Evolutionary conservation across 2,797 vertebrate genomes (phyloP), one percentile per base, ranked within the genome.

Genomic region (Enteromius afrohamiltoni): DNA sequence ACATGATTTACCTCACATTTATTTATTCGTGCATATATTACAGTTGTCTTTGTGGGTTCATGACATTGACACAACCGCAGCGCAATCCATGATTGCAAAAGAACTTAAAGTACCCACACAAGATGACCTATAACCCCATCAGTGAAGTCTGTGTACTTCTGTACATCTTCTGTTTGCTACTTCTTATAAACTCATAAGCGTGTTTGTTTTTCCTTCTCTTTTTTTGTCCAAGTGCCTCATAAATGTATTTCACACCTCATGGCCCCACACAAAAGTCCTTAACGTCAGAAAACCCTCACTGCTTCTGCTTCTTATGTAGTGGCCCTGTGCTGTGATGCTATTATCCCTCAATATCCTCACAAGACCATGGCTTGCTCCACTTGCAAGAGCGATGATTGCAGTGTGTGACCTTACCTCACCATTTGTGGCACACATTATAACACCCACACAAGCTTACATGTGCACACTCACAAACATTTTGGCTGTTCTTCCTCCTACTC

Each of bases 361-460:
- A 71, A 55, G 65, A 69, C n/a, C 1, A 3, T 2, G 1, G 8
- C 40, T 47, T 47, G 40, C 58, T 64, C 16, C 3, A 2, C 29
- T 13, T 67, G 26, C 19, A 1, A 10, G 29, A 74, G 34, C n/a
- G 65, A 82, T 75, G 47, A 65, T 82, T 82, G 67, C 80, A 76
- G 60, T n/a, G 71, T 42, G 47, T 70, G 70, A 77, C 40, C 71
- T 77, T 51, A 74, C 74, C 81, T 84, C 23, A 29, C 29, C 31
- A 67, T 83, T 85, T 83, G 74, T 73, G 70, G 45, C 53, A 45
- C 31, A 58, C 68, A 40, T 42, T 53, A 68, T 82, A 42, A 84
- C 60, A 79, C 34, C 65, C 67, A 85, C 47, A 42, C 42, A 31
- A 45, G 62, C 55, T 29, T 5, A 53, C 31, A 80, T 29, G 26